Evolutionary conservation across 2,113 vertebrate species (phyloP).

Genomic region (Grammomys surdaster): DNA sequence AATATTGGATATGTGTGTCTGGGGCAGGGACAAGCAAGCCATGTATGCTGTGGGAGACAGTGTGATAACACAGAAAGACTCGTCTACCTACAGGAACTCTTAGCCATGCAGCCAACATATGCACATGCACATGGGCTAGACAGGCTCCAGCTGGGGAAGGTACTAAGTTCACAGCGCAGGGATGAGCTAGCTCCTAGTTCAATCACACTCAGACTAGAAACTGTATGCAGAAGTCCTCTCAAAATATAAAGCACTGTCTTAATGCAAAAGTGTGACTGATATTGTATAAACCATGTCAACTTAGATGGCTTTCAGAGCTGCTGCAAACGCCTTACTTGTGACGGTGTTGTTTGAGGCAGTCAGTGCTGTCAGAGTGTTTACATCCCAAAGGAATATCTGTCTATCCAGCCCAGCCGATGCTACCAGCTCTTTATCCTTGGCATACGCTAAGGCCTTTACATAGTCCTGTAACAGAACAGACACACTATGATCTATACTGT

Average conservation of each 20-base stretch:
- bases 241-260: slow-evolving; percentile 20
- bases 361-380: slow-evolving; percentile 98
- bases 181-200: slow-evolving; percentile 46
- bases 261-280: slow-evolving; percentile 10
- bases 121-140: background rate
- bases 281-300: slow-evolving; percentile 28
- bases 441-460: slow-evolving; percentile 98
- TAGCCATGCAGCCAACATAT: background rate
- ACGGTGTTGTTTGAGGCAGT: slow-evolving; percentile 99
- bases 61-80: background rate
- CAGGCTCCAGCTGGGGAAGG: slow-evolving; percentile 29
- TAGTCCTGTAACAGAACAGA: slow-evolving; percentile 91
- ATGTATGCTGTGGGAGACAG: background rate
- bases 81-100: background rate
- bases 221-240: slow-evolving; percentile 29
- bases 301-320: slow-evolving; percentile 35
- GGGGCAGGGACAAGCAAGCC: background rate
- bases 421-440: slow-evolving; percentile 98
- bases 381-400: slow-evolving; percentile 99
- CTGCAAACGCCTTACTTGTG: slow-evolving; percentile 92
- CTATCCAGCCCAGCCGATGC: slow-evolving; percentile 98
- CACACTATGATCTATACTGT: background rate
- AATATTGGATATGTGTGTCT: background rate
- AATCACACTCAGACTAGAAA: background rate
- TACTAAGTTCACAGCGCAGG: background rate